Conservation (phyloP, 2,888 invertebrate species). For the Catocala nupta region DNA sequence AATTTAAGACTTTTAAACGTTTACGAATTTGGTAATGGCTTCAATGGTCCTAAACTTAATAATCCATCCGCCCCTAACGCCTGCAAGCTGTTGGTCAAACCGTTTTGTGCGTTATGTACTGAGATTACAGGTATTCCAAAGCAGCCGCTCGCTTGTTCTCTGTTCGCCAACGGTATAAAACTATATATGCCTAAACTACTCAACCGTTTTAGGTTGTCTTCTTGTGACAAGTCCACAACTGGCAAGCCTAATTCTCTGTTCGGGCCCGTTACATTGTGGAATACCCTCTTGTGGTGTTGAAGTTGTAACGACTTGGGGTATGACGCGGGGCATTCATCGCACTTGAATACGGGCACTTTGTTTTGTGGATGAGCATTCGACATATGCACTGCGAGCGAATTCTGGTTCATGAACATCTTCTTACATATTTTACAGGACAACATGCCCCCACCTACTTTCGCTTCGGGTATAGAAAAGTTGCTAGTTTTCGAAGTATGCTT, state of each 20-base stretch:
- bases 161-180: slow-evolving; percentile 91
- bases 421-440: slow-evolving; percentile 78
- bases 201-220: slow-evolving; percentile 89
- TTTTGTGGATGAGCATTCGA: slow-evolving; percentile 74
- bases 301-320: slow-evolving; percentile 91
- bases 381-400: slow-evolving; percentile 75
- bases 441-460: slow-evolving; percentile 78
- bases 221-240: slow-evolving; percentile 90
- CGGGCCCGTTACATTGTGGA: slow-evolving; percentile 80
- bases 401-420: slow-evolving; percentile 80
- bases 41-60: slow-evolving; percentile 91
- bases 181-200: slow-evolving; percentile 90
- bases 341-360: slow-evolving; percentile 84
- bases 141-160: slow-evolving; percentile 88
- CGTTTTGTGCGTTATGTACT: slow-evolving; percentile 89
- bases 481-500: slow-evolving; percentile 83
- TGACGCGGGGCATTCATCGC: slow-evolving; percentile 91
- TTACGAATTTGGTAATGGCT: slow-evolving; percentile 84
- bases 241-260: slow-evolving; percentile 90
- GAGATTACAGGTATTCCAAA: slow-evolving; percentile 92
- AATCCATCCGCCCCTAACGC: slow-evolving; percentile 91
- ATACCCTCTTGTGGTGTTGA: slow-evolving; percentile 86
- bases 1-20: slow-evolving; percentile 10
- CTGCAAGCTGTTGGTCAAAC: slow-evolving; percentile 85
- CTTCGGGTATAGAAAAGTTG: slow-evolving; percentile 79